Conservation (phyloP, 2,113 vertebrate species). For the Salvelinus fontinalis region DNA sequence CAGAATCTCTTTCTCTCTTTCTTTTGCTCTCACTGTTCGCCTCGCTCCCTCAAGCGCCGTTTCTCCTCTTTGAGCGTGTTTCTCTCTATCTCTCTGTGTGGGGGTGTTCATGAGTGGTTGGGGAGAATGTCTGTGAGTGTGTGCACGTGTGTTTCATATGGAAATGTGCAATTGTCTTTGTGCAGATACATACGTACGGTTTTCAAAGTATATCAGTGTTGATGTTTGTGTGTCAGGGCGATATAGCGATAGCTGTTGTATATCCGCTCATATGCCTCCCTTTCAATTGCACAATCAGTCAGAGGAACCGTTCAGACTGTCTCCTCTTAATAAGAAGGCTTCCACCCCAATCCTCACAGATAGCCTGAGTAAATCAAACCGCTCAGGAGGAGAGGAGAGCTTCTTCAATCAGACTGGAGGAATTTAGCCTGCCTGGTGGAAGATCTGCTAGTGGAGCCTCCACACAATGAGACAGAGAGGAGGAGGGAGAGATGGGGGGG, state of each 20-base stretch:
- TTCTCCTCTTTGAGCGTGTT: not conserved
- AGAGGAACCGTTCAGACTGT: conserved; percentile 66
- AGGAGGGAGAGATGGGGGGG: not conserved
- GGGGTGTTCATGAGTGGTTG: conserved; percentile 10
- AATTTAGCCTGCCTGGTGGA: conserved; percentile 19
- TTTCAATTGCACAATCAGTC: conserved; percentile 70
- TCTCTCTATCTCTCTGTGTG: not conserved
- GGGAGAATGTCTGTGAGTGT: too few relatives aligned
- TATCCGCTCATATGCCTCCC: conserved; percentile 54
- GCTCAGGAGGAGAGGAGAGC: conserved; percentile 65
- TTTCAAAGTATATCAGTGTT: not conserved
- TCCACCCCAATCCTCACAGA: conserved; percentile 68
- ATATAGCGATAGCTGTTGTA: not conserved
- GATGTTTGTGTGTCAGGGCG: conserved; percentile 12
- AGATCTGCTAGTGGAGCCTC: not conserved
- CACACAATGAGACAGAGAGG: not conserved
- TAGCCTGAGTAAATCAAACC: conserved; percentile 69
- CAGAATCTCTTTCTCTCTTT: conserved; percentile 13
- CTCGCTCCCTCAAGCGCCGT: conserved; percentile 14
- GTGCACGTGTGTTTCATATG: too few relatives aligned
- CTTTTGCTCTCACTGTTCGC: not conserved
- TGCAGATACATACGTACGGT: not conserved
- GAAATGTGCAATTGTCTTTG: too few relatives aligned
- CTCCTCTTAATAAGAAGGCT: conserved; percentile 74
- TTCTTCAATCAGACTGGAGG: conserved; percentile 71